Conservation (phyloP, 2,888 invertebrate species). For the Noctua fimbriata region DNA sequence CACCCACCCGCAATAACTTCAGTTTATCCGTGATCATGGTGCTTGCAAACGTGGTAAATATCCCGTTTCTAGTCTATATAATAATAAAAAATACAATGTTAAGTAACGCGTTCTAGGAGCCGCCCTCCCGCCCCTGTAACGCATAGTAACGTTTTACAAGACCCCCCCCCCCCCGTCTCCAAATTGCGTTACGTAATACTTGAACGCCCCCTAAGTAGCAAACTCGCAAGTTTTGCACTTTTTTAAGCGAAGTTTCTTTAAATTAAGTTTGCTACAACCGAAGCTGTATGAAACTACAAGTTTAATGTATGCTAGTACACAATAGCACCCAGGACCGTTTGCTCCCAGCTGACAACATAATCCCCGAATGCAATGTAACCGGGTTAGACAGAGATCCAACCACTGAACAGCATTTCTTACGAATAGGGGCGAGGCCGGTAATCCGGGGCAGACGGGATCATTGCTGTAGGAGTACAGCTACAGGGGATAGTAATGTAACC, state of each 20-base stretch:
- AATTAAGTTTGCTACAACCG: background rate
- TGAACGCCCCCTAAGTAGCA: background rate
- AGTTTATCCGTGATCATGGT: no score
- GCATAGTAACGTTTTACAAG: no score
- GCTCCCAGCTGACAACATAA: slow-evolving; percentile 1
- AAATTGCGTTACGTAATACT: no score
- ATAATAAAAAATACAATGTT: no score
- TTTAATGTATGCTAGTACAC: background rate
- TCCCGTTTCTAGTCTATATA: no score
- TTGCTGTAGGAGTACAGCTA: background rate
- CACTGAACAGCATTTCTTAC: slow-evolving; percentile 24
- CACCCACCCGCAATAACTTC: no score
- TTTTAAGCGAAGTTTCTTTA: background rate
- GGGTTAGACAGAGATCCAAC: slow-evolving; percentile 4
- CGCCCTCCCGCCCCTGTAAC: no score
- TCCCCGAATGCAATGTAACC: slow-evolving; percentile 2
- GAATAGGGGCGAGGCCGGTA: background rate
- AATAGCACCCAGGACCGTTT: background rate
- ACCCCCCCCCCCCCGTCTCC: no score
- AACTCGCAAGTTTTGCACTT: background rate
- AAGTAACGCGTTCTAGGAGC: no score
- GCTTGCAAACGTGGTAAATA: no score
- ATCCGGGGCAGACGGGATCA: slow-evolving; percentile 10
- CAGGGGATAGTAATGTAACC: no score
- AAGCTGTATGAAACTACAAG: background rate